These are phyloP conservation scores for Agrotis clavis DNA, from an alignment of 2,888 invertebrate genomes.

Conservation along the genomic window DNA sequence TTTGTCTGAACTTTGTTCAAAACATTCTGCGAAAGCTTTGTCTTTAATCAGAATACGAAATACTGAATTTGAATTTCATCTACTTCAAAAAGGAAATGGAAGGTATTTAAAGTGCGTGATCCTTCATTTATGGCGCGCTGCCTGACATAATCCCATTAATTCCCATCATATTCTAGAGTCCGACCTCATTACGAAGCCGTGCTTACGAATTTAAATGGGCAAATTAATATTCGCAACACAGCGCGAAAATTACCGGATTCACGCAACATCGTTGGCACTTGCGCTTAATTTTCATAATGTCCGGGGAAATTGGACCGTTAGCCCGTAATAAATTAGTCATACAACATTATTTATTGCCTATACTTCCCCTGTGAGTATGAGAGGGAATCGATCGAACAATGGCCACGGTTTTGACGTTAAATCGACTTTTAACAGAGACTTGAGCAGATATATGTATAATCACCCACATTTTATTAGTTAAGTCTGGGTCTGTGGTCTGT, in stretches of 20 bases:
- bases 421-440: neutral
- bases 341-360: constrained; percentile 44
- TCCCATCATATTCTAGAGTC: constrained; percentile 31
- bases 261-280: constrained; percentile 47
- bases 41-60: constrained; percentile 3
- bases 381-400: constrained; percentile 10
- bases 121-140: constrained; percentile 14
- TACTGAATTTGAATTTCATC: neutral
- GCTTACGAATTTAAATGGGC: constrained; percentile 58
- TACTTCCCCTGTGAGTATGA: constrained; percentile 22
- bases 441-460: no score
- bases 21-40: constrained; percentile 1
- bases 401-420: neutral
- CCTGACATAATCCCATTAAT: constrained; percentile 29
- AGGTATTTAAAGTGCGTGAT: constrained; percentile 15
- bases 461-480: neutral
- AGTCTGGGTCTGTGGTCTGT: no score
- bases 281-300: constrained; percentile 44
- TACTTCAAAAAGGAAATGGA: neutral
- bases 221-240: constrained; percentile 52
- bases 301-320: constrained; percentile 39
- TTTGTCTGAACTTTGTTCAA: neutral
- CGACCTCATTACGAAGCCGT: constrained; percentile 48
- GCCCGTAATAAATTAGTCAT: constrained; percentile 36
- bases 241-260: constrained; percentile 48